phyloP scores from a whole-genome alignment of 1,140 invertebrate genomes.

The Phocides pigmalion region DNA sequence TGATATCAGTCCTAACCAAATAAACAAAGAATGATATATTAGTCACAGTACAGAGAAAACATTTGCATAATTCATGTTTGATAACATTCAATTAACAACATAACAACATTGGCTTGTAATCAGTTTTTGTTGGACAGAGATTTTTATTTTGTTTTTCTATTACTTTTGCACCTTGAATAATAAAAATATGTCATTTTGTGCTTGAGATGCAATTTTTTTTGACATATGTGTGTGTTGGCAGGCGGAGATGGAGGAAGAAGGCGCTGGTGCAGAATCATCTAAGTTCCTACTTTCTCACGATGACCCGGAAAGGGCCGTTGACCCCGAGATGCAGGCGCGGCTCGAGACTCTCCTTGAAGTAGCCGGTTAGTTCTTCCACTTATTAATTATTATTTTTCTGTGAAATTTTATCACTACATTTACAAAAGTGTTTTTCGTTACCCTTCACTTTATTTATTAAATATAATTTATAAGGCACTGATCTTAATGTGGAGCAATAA shows the following conservation, averaged over 20 bases:
- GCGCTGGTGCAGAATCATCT: slow-evolving; percentile 89
- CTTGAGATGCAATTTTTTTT: background rate
- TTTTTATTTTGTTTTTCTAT: slow-evolving; percentile 20
- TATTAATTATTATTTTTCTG: background rate
- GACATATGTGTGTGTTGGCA: slow-evolving; percentile 41
- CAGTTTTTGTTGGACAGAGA: slow-evolving; percentile 10
- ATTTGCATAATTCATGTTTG: slow-evolving; percentile 46
- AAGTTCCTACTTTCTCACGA: slow-evolving; percentile 92
- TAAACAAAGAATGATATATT: slow-evolving; percentile 49
- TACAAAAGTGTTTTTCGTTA: background rate
- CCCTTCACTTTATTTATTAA: background rate
- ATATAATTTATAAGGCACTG: background rate
- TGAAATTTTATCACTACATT: background rate
- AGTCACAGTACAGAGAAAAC: slow-evolving; percentile 44
- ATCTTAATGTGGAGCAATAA: slow-evolving; percentile 11
- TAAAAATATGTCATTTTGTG: background rate
- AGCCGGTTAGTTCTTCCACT: slow-evolving; percentile 86
- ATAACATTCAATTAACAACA: slow-evolving; percentile 44
- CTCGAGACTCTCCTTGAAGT: slow-evolving; percentile 95
- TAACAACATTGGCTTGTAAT: slow-evolving; percentile 31
- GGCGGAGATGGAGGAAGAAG: slow-evolving; percentile 87
- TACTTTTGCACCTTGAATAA: slow-evolving; percentile 1
- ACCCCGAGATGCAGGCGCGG: slow-evolving; percentile 94
- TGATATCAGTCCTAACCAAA: slow-evolving; percentile 40
- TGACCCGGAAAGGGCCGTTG: slow-evolving; percentile 91